Percentiles rank a stretch among this genome's conserved stretches.
These are phyloP conservation scores for Lasioglossum calceatum DNA, from an alignment of 2,888 invertebrate species.

Conservation along the genomic window DNA sequence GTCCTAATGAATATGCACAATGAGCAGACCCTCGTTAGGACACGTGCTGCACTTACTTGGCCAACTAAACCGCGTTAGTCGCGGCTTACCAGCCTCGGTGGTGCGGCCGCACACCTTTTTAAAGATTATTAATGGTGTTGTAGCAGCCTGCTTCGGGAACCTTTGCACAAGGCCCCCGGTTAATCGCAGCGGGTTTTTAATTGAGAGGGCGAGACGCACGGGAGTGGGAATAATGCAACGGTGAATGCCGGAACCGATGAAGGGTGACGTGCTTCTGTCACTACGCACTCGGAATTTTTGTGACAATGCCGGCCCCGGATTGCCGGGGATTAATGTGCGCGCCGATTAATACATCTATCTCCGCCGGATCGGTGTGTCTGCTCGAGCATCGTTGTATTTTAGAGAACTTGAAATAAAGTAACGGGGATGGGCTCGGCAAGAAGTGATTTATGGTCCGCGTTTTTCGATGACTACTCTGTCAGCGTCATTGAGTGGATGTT, in stretches of 20 bases:
- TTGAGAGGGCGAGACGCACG: conserved; percentile 9
- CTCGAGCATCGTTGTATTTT: not conserved
- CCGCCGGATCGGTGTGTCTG: not conserved
- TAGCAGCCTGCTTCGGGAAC: conserved; percentile 26
- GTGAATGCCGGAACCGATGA: not conserved
- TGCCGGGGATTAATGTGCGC: not conserved
- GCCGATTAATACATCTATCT: conserved; percentile 2
- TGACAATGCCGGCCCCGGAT: not conserved
- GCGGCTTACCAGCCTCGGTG: conserved; percentile 47
- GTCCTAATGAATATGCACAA: conserved; percentile 75
- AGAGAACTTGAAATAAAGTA: not conserved
- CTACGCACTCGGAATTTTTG: conserved; percentile 3
- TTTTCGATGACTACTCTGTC: not conserved
- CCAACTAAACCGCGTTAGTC: conserved; percentile 55
- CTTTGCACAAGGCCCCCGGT: not conserved
- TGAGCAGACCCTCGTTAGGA: conserved; percentile 68
- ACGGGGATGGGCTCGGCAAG: not conserved
- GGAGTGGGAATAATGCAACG: not conserved
- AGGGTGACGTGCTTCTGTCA: not conserved
- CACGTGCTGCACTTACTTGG: conserved; percentile 60
- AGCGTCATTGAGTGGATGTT: not conserved
- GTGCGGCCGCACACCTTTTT: conserved; percentile 57
- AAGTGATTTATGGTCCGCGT: not conserved
- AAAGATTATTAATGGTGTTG: conserved; percentile 60
- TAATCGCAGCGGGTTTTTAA: conserved; percentile 43